A percentile compares a stretch with the other conserved stretches of the same genome.
Evolutionary conservation across 1,140 invertebrate species (phyloP).

Genomic region (Aphelinus certus): DNA sequence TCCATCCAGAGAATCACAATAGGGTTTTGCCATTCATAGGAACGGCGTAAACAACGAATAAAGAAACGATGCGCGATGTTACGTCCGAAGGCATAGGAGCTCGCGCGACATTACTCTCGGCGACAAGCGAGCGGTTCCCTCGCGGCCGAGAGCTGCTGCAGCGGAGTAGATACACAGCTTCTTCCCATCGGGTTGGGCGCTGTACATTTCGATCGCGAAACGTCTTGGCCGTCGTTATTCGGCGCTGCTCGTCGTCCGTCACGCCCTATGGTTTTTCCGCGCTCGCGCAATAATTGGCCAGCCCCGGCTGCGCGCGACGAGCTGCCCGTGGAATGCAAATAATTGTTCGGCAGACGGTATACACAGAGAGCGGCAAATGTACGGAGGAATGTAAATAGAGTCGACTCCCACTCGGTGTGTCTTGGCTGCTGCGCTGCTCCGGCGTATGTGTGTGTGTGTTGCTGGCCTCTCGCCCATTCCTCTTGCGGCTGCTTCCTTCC

Average conservation of each 20-base stretch:
- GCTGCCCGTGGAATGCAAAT: slow-evolving; percentile 57
- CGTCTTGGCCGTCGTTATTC: not conserved
- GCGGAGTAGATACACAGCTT: not conserved
- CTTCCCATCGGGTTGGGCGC: no score
- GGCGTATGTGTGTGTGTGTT: slow-evolving; percentile 34
- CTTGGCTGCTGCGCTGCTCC: slow-evolving; percentile 19
- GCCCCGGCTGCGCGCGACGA: slow-evolving; percentile 32
- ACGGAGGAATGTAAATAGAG: slow-evolving; percentile 61
- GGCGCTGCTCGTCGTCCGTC: not conserved
- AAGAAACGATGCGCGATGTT: no score
- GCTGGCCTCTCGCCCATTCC: slow-evolving; percentile 40
- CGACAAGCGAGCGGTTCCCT: not conserved
- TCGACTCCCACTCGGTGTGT: slow-evolving; percentile 43
- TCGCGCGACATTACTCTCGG: no score
- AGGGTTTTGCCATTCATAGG: no score
- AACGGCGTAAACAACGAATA: no score
- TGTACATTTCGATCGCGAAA: no score
- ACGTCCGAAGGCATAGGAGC: no score
- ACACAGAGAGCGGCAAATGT: slow-evolving; percentile 50
- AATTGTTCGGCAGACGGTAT: slow-evolving; percentile 56
- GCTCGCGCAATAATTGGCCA: slow-evolving; percentile 41
- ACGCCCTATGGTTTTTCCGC: slow-evolving; percentile 39
- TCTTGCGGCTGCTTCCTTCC: slow-evolving; percentile 22
- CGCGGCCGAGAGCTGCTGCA: not conserved
- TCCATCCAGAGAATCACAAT: no score